Conservation (phyloP, 2,888 invertebrate genomes). For the Gnatocerus cornutus region DNA sequence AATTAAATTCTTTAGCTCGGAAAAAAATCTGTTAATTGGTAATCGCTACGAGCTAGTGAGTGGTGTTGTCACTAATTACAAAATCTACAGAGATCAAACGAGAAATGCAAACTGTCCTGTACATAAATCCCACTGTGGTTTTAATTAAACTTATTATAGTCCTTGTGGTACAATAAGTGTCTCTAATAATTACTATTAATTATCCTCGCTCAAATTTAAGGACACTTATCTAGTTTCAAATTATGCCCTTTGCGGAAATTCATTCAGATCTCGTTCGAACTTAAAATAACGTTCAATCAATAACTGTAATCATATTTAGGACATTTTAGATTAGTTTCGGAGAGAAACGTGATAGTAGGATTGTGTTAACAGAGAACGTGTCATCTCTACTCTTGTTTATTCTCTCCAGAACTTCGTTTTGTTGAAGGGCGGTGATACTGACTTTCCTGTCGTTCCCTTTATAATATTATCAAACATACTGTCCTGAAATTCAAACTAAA, state of each 20-base stretch:
- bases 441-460: neutral
- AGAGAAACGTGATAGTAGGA: neutral
- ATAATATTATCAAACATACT: neutral
- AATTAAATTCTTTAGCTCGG: neutral
- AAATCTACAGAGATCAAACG: neutral
- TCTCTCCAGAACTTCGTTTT: neutral
- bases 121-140: neutral
- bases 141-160: neutral
- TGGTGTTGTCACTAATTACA: conserved; percentile 1
- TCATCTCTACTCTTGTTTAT: neutral
- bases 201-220: neutral
- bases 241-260: neutral
- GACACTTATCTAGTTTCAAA: neutral
- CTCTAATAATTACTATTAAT: neutral
- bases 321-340: neutral
- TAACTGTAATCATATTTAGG: neutral
- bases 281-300: neutral
- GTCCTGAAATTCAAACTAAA: too few relatives aligned
- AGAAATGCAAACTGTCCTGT: neutral
- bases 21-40: conserved; percentile 2
- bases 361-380: neutral
- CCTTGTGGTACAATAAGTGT: conserved; percentile 1
- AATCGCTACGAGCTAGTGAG: neutral
- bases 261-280: neutral
- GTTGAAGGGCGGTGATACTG: neutral